These are phyloP conservation scores for Platysternon megacephalum DNA, from an alignment of 2,113 vertebrate species.

Conservation along the genomic window DNA sequence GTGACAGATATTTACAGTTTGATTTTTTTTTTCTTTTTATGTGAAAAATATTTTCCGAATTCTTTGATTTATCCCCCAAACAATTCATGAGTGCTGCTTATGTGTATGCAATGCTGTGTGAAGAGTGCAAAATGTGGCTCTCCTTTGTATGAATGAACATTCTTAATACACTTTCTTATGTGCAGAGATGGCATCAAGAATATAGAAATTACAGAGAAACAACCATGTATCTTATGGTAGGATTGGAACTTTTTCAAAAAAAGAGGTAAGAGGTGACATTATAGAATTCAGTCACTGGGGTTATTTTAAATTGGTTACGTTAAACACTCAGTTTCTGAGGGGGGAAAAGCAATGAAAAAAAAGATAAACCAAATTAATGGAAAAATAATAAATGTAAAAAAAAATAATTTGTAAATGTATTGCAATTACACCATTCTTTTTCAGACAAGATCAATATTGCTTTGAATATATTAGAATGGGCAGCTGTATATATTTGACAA, in stretches of 20 bases:
- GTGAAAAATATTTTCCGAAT: not conserved
- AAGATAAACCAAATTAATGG: not conserved
- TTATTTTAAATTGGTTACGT: not conserved
- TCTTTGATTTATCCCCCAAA: not conserved
- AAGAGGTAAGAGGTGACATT: constrained; percentile 79
- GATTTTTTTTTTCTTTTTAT: not conserved
- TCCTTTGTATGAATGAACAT: constrained; percentile 32
- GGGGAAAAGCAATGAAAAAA: constrained; percentile 4
- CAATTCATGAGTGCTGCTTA: not conserved
- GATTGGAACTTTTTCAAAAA: constrained; percentile 94
- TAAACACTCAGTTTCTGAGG: accelerated
- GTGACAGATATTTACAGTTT: not conserved
- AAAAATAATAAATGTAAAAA: not conserved
- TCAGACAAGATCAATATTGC: not conserved
- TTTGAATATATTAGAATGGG: not conserved
- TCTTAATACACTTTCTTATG: constrained; percentile 33
- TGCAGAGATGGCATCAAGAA: constrained; percentile 95
- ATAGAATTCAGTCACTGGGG: not conserved
- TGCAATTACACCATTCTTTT: not conserved
- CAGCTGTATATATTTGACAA: not conserved
- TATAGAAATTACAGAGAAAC: constrained; percentile 94
- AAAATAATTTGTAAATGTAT: not conserved
- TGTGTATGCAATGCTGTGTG: not conserved
- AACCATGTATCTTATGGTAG: constrained; percentile 92
- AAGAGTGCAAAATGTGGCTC: not conserved